phyloP scores from a whole-genome alignment of 2,888 invertebrate genomes.

The Pyrrhosoma nymphula region DNA sequence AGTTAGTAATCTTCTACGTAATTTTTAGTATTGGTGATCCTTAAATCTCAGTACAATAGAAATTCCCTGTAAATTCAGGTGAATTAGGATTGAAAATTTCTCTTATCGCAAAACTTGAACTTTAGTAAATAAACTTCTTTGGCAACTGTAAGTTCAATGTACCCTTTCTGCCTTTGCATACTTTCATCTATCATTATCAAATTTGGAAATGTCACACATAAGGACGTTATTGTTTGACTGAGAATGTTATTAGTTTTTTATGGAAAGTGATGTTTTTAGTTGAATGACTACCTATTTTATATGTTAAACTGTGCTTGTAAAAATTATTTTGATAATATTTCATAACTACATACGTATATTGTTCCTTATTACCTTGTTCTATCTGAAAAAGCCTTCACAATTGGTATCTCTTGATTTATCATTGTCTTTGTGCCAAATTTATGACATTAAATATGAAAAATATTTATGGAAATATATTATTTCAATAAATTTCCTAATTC shows the following conservation, averaged over 20 bases:
- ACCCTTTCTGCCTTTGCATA: background rate
- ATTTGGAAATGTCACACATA: background rate
- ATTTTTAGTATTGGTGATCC: background rate
- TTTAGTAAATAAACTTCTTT: conserved; percentile 21
- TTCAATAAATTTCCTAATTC: background rate
- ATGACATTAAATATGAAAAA: conserved; percentile 50
- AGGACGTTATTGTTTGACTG: background rate
- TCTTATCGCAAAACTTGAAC: conserved; percentile 12
- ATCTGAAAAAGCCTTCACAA: conserved; percentile 26
- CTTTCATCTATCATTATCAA: background rate
- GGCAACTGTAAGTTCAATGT: conserved; percentile 5
- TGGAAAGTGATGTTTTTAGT: background rate
- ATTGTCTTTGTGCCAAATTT: conserved; percentile 66
- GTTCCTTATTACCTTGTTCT: background rate
- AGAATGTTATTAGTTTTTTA: background rate
- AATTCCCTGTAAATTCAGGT: conserved; percentile 10
- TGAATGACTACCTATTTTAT: background rate
- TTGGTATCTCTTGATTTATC: conserved; percentile 36
- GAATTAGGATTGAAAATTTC: conserved; percentile 17
- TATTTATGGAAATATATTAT: conserved; percentile 6
- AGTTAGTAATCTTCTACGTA: background rate
- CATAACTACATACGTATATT: background rate
- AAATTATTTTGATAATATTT: conserved; percentile 50
- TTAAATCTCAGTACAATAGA: conserved; percentile 22
- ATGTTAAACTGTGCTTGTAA: background rate